Base-by-base conservation (phyloP, 2,888 invertebrate species). In the Epinotia demarniana region DNA sequence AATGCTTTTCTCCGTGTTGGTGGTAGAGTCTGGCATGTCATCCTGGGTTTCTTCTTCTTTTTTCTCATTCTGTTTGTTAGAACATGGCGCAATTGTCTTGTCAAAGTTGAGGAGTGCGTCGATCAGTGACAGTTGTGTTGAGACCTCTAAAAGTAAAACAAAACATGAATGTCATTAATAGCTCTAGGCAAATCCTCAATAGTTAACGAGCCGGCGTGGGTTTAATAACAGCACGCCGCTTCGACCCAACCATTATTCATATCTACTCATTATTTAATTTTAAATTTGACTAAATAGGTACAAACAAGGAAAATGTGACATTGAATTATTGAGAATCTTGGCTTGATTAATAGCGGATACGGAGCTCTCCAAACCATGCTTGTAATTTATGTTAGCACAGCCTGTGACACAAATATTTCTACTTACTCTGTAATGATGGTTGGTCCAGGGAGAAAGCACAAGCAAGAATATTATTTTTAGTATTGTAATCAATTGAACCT, bases 11-110 rank as follows among this genome's bases (percentile, higher is more conserved):
- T 94, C 93, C 78, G 94, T 92, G 87, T 92, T 94, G 85, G 95
- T 95, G 75, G 96, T 96, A 83, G 95, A 95, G 91, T 96, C 96
- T 84, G 96, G 95, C 90, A 95, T 95, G 82, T 93, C 94, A 93
- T 94, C 89, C 92, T 94, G 93, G 90, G 90, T 85, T 90, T 94
- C 93, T 89, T 93, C 93, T 87, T 93, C 92, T 89, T 93, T 92
- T 87, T 93, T 92, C 81, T 92, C 93, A 93, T 94, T 89, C 91
- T 94, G 92, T 90, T 89, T 91, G 85, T 87, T 91, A 89, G 91
- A 86, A 85, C 93, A 93, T 93, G 93, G 92, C 88, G 92, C 85
- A 85, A 92, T 90, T 77, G 90, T 90, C 82, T 93, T 92, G 90
- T 93, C 92, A 89, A 93, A 87, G 88, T 92, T 88, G 89, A 93